Evolutionary conservation across 2,113 vertebrate genomes (phyloP), one percentile per base, ranked within the genome.

Genomic region (Syngnathus typhle): DNA sequence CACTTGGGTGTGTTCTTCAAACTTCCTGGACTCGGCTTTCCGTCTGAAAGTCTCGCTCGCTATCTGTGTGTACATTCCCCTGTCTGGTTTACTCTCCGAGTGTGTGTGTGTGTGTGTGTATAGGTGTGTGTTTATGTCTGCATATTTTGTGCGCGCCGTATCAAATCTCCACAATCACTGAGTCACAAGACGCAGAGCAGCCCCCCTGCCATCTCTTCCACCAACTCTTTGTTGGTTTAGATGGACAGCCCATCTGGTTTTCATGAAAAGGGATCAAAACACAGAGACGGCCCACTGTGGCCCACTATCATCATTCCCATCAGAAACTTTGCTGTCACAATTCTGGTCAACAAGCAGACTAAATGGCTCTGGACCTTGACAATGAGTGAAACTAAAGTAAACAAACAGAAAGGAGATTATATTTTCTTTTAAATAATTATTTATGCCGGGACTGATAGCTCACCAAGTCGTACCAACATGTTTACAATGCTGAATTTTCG

Each of bases 221-320:
- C 36, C 27, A 0, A 52, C 44, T 62, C 55, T 64, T 41, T 78
- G 68, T 72, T 60, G 65, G 39, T 68, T 72, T 76, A 69, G 71
- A 80, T 69, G 72, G 71, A 81, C 74, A 59, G 61, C 82, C 69
- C 89, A 87, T 91, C 77, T 85, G 88, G 82, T 83, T 90, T 82
- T 77, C 65, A 87, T 90, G 74, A 85, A 76, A 56, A 7, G 37
- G 56, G 74, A 65, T 82, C 71, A 69, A 27, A 78, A 58, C 56
- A 70, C 61, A 76, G 73, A 70, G 74, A 78, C 70, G 76, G 69
- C 55, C 73, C 37, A 55, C 79, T 75, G 80, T 23, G 76, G 63
- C 60, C 49, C 16, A n/a, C 80, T 89, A 89, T 89, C 77, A 88
- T 90, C 74, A 75, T 43, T 60, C 16, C 54, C 13, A 16, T 37